Evolutionary conservation across 2,797 vertebrate genomes (phyloP).

Genomic region (Gallinago solitaria): DNA sequence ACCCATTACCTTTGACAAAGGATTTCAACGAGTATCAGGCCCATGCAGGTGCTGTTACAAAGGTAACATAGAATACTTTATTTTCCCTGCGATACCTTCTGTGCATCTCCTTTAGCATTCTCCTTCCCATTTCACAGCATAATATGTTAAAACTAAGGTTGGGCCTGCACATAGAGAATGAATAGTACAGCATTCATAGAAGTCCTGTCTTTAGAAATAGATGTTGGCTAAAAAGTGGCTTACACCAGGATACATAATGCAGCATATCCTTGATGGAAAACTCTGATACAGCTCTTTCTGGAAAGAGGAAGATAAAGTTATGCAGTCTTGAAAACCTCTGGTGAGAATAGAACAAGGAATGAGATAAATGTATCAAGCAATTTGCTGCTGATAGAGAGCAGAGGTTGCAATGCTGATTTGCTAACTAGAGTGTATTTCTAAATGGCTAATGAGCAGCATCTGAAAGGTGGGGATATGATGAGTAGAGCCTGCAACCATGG

Average conservation of each 20-base stretch:
- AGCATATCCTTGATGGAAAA: neutral
- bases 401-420: neutral
- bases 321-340: neutral
- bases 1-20: conserved; percentile 84
- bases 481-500: neutral
- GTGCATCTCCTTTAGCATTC: neutral
- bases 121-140: neutral
- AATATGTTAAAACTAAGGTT: neutral
- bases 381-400: neutral
- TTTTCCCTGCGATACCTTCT: neutral
- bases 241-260: neutral
- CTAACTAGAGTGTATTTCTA: neutral
- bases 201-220: neutral
- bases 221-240: neutral
- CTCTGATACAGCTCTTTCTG: neutral
- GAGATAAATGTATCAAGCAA: neutral
- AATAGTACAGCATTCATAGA: neutral
- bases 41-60: conserved; percentile 87
- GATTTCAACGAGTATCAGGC: conserved; percentile 89
- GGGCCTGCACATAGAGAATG: neutral
- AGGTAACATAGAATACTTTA: conserved; percentile 75
- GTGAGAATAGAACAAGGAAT: neutral
- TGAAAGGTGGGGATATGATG: neutral
- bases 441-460: neutral
- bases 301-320: neutral